Percentiles rank a stretch among this genome's conserved stretches.
These are phyloP conservation scores for Napeogenes inachia DNA, from an alignment of 2,888 invertebrate genomes.

Conservation along the genomic window DNA sequence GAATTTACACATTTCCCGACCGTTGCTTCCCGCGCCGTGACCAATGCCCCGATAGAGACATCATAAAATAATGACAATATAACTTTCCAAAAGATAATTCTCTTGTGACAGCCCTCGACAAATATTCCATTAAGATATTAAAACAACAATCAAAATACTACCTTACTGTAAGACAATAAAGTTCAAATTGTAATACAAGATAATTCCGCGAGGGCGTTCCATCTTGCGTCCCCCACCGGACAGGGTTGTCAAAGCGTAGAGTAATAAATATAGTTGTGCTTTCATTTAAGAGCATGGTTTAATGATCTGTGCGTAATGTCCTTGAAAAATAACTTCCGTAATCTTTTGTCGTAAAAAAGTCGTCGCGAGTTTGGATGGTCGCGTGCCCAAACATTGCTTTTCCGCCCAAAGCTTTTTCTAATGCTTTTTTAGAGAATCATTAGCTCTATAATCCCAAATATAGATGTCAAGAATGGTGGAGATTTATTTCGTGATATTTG, in stretches of 20 bases:
- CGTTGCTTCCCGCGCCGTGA: constrained; percentile 44
- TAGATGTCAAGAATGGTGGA: not conserved
- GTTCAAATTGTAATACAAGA: constrained; percentile 17
- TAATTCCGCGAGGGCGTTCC: constrained; percentile 34
- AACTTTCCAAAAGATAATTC: constrained; percentile 53
- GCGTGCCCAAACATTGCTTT: constrained; percentile 28
- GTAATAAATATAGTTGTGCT: constrained; percentile 65
- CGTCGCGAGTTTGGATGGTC: constrained; percentile 33
- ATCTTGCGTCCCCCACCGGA: constrained; percentile 36
- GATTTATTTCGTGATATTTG: not conserved
- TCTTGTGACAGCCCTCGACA: constrained; percentile 48
- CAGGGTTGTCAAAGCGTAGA: constrained; percentile 64
- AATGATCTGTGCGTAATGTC: constrained; percentile 72
- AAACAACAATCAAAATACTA: constrained; percentile 11
- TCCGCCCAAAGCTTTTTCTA: constrained; percentile 26
- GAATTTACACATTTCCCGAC: constrained; percentile 45
- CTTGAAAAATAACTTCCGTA: constrained; percentile 68
- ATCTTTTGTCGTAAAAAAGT: constrained; percentile 67
- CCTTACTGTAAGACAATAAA: constrained; percentile 17
- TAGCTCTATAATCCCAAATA: constrained; percentile 10
- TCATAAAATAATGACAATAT: constrained; percentile 71
- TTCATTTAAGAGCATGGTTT: constrained; percentile 58
- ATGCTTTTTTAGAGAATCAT: constrained; percentile 33
- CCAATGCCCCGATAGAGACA: constrained; percentile 57
- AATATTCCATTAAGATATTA: constrained; percentile 26